Conservation (phyloP, 30 jellyfish, hydroid and myxozoan species). For the Pelagia noctiluca region DNA sequence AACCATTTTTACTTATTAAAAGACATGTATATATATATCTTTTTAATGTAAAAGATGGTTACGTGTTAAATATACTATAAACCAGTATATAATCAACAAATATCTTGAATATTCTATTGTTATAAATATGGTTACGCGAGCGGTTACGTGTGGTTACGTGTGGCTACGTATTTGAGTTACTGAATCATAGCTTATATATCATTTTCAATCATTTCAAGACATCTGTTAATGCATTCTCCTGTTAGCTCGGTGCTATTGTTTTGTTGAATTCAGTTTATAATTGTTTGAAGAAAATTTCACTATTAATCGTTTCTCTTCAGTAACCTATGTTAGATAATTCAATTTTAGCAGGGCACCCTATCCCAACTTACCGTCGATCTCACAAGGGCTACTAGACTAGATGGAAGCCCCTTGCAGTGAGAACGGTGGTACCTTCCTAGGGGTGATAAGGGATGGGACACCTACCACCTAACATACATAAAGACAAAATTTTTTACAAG, state of each 20-base stretch:
- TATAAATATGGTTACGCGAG: conserved; percentile 8
- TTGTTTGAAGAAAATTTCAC: no score
- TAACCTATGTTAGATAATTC: not conserved
- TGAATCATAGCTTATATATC: not conserved
- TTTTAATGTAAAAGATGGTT: conserved; percentile 20
- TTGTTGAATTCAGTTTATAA: not conserved
- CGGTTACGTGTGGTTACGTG: conserved; percentile 36
- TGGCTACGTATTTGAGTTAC: not conserved
- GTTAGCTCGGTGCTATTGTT: conserved; percentile 2
- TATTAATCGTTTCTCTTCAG: not conserved
- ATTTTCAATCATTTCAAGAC: not conserved
- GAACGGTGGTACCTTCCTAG: not conserved
- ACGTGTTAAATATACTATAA: conserved; percentile 16
- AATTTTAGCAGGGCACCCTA: not conserved
- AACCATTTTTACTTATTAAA: not conserved
- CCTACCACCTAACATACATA: not conserved
- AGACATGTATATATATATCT: conserved; percentile 8
- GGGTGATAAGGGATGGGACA: not conserved
- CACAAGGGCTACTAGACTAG: not conserved
- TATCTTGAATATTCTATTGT: not conserved
- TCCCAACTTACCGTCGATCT: not conserved
- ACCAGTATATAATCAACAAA: not conserved
- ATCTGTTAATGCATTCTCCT: not conserved
- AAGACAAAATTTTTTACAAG: no score
- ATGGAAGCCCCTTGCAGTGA: conserved; percentile 3